phyloP scores from a whole-genome alignment of 53 echinoderm and acorn worm species.

The Echinarachnius parma region DNA sequence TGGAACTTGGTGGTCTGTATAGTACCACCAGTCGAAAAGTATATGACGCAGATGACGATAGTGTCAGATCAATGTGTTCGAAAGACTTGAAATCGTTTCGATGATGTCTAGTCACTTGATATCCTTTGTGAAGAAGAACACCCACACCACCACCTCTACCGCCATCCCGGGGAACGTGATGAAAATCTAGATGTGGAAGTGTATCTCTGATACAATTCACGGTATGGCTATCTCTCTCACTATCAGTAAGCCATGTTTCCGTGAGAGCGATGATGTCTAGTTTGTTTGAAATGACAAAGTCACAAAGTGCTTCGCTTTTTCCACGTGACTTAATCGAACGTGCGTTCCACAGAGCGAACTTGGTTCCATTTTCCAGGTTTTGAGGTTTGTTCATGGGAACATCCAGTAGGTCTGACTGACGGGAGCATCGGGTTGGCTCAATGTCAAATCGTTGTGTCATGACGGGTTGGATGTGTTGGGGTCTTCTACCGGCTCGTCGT shows the following conservation, averaged over 20 bases:
- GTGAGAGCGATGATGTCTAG: slow-evolving; percentile 18
- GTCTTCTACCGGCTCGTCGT: too few species aligned
- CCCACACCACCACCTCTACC: slow-evolving; percentile 37
- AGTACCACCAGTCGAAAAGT: slow-evolving; percentile 9
- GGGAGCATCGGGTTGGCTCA: too few species aligned
- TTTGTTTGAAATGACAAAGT: slow-evolving; percentile 23
- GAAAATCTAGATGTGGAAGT: slow-evolving; percentile 36
- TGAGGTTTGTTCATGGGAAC: too few species aligned
- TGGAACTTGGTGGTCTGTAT: slow-evolving; percentile 17
- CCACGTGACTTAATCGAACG: slow-evolving; percentile 21
- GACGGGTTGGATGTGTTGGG: too few species aligned
- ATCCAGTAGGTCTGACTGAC: too few species aligned
- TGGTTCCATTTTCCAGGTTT: not conserved
- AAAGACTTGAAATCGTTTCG: slow-evolving; percentile 18
- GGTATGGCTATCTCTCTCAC: slow-evolving; percentile 14
- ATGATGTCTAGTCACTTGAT: slow-evolving; percentile 1
- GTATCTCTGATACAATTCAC: slow-evolving; percentile 7
- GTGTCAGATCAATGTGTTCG: slow-evolving; percentile 23
- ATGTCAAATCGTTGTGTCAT: too few species aligned
- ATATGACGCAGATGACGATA: slow-evolving; percentile 1
- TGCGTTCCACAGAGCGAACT: slow-evolving; percentile 28
- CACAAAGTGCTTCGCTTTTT: slow-evolving; percentile 6
- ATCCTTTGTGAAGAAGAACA: slow-evolving; percentile 22
- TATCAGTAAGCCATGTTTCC: slow-evolving; percentile 37
- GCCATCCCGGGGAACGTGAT: slow-evolving; percentile 30